Conservation (phyloP, 2,888 invertebrate species). For the Keiferia lycopersicella region DNA sequence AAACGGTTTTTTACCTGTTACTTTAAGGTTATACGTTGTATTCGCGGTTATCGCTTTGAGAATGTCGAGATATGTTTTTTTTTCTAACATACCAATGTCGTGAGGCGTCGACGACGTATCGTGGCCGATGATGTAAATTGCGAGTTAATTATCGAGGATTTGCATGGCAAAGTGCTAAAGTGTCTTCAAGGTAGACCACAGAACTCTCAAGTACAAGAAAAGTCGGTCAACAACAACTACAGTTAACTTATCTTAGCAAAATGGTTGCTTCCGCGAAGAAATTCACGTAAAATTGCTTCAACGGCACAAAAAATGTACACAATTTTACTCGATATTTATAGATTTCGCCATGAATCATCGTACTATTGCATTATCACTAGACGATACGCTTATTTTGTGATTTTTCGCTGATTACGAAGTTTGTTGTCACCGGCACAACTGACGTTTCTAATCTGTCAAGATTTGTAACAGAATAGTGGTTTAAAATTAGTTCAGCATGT, state of each 20-base stretch:
- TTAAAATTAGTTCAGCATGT: conserved; percentile 44
- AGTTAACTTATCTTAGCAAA: conserved; percentile 11
- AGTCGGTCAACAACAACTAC: conserved; percentile 10
- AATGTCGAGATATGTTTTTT: conserved; percentile 43
- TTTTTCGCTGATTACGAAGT: conserved; percentile 3
- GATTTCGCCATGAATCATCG: neutral
- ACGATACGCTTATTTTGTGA: conserved; percentile 1
- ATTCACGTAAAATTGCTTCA: conserved; percentile 8
- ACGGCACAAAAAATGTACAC: conserved; percentile 6
- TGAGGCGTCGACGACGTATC: conserved; percentile 46
- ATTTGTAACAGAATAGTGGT: neutral
- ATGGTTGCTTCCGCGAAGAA: neutral
- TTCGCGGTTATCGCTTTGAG: conserved; percentile 35
- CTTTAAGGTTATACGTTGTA: conserved; percentile 52
- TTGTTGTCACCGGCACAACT: conserved; percentile 18
- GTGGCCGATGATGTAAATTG: conserved; percentile 66
- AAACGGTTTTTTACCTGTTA: conserved; percentile 43
- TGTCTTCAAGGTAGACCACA: conserved; percentile 39
- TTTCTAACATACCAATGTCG: conserved; percentile 38
- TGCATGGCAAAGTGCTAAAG: conserved; percentile 43
- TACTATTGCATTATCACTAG: conserved; percentile 1
- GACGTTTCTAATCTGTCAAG: neutral
- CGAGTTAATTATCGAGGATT: conserved; percentile 64
- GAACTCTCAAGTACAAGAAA: neutral
- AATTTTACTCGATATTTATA: conserved; percentile 1